Evolutionary conservation across 2,888 invertebrate species (phyloP).

Genomic region (Phytoseiulus persimilis): DNA sequence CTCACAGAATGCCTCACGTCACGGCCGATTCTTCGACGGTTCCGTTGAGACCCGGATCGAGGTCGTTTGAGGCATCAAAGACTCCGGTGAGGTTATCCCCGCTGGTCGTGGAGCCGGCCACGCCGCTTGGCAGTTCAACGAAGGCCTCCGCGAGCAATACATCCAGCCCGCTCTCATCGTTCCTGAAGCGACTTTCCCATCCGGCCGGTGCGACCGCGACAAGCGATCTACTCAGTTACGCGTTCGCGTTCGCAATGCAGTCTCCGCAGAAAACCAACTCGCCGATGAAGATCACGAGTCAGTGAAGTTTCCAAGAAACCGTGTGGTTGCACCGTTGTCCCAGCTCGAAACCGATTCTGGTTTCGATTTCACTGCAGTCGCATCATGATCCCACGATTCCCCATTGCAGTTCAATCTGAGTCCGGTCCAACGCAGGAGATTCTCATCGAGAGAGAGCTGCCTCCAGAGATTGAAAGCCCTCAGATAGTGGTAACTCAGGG

Average conservation of each 20-base stretch:
- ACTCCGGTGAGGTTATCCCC: background rate
- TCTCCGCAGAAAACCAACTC: background rate
- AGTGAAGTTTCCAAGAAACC: background rate
- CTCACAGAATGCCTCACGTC: background rate
- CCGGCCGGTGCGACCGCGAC: background rate
- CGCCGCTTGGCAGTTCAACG: background rate
- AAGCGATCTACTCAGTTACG: slow-evolving; percentile 18
- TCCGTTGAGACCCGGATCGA: background rate
- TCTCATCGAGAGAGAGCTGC: background rate
- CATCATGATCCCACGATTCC: background rate
- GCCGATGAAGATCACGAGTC: slow-evolving; percentile 33
- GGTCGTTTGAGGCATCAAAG: background rate
- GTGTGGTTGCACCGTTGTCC: too few relatives aligned
- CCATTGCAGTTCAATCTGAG: background rate
- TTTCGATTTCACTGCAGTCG: too few relatives aligned
- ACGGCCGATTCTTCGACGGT: background rate
- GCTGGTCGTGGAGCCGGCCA: background rate
- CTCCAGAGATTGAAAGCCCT: background rate
- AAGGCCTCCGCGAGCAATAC: background rate
- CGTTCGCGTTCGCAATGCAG: background rate
- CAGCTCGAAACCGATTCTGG: too few relatives aligned
- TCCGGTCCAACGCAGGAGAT: slow-evolving; percentile 20
- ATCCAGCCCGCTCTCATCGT: background rate
- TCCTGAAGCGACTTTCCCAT: background rate
- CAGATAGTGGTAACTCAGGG: background rate